Evolutionary conservation across 2,888 invertebrate species (phyloP).

Genomic region (Epinotia ramella): DNA sequence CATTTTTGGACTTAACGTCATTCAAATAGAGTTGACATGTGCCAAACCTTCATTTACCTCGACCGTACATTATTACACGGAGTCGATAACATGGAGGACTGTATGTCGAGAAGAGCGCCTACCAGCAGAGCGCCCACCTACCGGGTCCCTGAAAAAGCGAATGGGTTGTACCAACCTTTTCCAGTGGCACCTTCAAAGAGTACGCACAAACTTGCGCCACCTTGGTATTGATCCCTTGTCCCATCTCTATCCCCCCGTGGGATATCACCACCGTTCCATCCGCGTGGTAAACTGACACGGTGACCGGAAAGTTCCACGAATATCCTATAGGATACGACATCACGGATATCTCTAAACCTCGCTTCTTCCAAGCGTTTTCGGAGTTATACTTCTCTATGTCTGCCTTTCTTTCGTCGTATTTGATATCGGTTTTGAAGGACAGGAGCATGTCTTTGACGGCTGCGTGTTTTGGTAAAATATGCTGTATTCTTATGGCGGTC

Average conservation of each 20-base stretch:
- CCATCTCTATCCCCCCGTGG: conserved; percentile 90
- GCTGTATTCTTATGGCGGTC: conserved; percentile 82
- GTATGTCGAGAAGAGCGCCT: too few species aligned
- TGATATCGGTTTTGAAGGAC: conserved; percentile 83
- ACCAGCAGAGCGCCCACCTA: too few species aligned
- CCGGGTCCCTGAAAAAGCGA: too few species aligned
- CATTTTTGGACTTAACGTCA: too few species aligned
- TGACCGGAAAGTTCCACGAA: conserved; percentile 82
- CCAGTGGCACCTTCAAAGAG: conserved; percentile 87
- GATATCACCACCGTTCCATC: conserved; percentile 88
- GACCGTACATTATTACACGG: too few species aligned
- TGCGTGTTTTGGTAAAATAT: conserved; percentile 71
- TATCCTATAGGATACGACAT: conserved; percentile 87
- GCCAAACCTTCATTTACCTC: too few species aligned
- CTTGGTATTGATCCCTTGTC: conserved; percentile 90
- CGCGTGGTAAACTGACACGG: conserved; percentile 87
- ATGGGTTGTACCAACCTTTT: conserved; percentile 68
- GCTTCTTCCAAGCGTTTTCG: conserved; percentile 91
- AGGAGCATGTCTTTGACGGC: conserved; percentile 80
- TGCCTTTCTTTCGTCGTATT: conserved; percentile 81
- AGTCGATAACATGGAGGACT: too few species aligned
- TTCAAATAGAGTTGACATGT: too few species aligned
- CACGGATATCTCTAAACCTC: conserved; percentile 86
- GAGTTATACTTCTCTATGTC: conserved; percentile 85
- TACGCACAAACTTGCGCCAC: conserved; percentile 90